Evolutionary conservation across 2,113 vertebrate species (phyloP).

Genomic region (Pseudopodoces humilis): DNA sequence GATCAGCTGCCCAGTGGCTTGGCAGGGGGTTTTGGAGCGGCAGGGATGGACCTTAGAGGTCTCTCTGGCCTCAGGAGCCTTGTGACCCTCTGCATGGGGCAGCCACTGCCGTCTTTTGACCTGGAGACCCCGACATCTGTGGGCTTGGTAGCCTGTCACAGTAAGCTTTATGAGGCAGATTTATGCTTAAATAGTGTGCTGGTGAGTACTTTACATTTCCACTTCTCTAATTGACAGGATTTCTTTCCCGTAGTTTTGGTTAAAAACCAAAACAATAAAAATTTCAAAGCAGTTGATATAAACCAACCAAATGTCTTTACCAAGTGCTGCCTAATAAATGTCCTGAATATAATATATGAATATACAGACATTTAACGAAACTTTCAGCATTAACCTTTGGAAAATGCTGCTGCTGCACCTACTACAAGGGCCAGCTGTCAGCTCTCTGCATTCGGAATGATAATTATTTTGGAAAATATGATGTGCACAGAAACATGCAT

Average conservation of each 20-base stretch:
- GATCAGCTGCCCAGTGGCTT: not conserved
- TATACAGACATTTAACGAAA: not conserved
- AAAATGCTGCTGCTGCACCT: not conserved
- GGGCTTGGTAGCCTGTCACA: not conserved
- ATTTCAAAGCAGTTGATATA: not conserved
- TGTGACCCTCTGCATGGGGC: constrained; percentile 27
- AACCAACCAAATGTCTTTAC: not conserved
- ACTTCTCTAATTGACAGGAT: not conserved
- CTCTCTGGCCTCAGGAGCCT: not conserved
- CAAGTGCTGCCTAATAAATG: not conserved
- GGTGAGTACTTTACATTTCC: not conserved
- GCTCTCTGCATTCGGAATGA: not conserved
- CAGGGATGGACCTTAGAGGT: not conserved
- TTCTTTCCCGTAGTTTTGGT: not conserved
- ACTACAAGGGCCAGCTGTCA: not conserved
- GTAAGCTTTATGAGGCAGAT: not conserved
- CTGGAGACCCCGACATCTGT: constrained; percentile 28
- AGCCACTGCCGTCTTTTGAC: not conserved
- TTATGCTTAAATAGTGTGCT: not conserved
- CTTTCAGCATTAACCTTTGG: not conserved
- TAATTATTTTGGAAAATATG: not conserved
- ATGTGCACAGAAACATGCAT: not conserved
- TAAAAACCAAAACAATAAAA: not conserved
- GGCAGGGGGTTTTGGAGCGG: not conserved
- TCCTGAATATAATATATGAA: not conserved